Conservation (phyloP, 2,113 vertebrate genomes). For the Aspiorhynchus laticeps region DNA sequence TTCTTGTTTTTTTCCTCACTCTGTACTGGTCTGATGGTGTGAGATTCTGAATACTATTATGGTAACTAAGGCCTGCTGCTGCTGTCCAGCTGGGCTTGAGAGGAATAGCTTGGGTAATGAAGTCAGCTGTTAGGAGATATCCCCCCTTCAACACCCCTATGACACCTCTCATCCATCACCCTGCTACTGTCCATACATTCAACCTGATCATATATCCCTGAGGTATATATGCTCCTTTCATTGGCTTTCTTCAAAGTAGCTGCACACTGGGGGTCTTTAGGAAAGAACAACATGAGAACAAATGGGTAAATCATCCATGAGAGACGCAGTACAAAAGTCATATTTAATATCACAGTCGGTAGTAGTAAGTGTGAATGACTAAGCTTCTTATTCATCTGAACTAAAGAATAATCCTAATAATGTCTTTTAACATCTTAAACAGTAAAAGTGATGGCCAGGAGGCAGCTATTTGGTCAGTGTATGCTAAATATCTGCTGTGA, state of each 20-base stretch:
- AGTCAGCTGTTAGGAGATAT: slow-evolving; percentile 45
- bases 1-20: slow-evolving; percentile 6
- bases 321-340: background rate
- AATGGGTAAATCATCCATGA: slow-evolving; percentile 18
- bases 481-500: background rate
- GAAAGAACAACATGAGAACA: slow-evolving; percentile 21
- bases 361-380: background rate
- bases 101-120: slow-evolving; percentile 46
- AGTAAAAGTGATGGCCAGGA: background rate
- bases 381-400: background rate
- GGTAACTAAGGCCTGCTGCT: slow-evolving; percentile 52
- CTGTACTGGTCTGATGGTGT: slow-evolving; percentile 28
- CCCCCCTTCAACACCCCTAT: slow-evolving; percentile 31
- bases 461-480: background rate
- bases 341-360: background rate
- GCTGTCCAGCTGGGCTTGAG: slow-evolving; percentile 51
- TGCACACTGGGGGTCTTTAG: slow-evolving; percentile 42
- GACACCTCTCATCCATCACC: slow-evolving; percentile 66
- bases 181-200: slow-evolving; percentile 54
- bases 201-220: slow-evolving; percentile 59
- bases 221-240: slow-evolving; percentile 62
- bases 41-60: slow-evolving; percentile 31
- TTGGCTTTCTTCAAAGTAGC: slow-evolving; percentile 55
- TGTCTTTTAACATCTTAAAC: background rate
- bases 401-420: background rate